A percentile compares a stretch with the other conserved stretches of the same genome.
Evolutionary conservation across 2,888 invertebrate genomes (phyloP).

Genomic region (Entomobrya multifasciata): DNA sequence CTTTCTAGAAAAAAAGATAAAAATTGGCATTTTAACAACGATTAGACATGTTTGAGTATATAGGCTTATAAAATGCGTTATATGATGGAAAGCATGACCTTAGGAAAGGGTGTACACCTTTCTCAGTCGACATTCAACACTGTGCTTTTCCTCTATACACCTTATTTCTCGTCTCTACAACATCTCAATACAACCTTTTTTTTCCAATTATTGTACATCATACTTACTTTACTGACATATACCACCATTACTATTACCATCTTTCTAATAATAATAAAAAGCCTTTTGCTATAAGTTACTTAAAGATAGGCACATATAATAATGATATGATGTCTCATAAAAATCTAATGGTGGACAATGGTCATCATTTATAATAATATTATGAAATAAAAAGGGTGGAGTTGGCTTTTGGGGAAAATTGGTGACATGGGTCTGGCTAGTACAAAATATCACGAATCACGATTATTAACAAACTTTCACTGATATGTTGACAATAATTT

Average conservation of each 20-base stretch:
- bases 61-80: background rate
- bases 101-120: slow-evolving; percentile 31
- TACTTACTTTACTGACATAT: too few relatives aligned
- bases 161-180: background rate
- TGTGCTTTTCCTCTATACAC: too few relatives aligned
- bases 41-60: slow-evolving; percentile 10
- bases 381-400: slow-evolving; percentile 31
- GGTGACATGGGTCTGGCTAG: too few relatives aligned
- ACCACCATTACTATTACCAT: too few relatives aligned
- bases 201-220: too few relatives aligned
- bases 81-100: slow-evolving; percentile 10
- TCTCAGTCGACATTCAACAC: too few relatives aligned
- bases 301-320: background rate
- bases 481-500: background rate
- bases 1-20: slow-evolving; percentile 20
- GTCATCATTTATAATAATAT: too few relatives aligned
- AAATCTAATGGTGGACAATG: slow-evolving; percentile 1
- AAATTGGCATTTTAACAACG: background rate
- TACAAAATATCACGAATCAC: too few relatives aligned
- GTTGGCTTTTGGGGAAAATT: background rate
- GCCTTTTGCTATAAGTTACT: too few relatives aligned
- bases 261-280: too few relatives aligned
- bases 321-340: background rate
- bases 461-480: background rate
- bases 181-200: too few relatives aligned